phyloP scores from a whole-genome alignment of 2,113 vertebrate genomes.

The Myanophis thanlyinensis region DNA sequence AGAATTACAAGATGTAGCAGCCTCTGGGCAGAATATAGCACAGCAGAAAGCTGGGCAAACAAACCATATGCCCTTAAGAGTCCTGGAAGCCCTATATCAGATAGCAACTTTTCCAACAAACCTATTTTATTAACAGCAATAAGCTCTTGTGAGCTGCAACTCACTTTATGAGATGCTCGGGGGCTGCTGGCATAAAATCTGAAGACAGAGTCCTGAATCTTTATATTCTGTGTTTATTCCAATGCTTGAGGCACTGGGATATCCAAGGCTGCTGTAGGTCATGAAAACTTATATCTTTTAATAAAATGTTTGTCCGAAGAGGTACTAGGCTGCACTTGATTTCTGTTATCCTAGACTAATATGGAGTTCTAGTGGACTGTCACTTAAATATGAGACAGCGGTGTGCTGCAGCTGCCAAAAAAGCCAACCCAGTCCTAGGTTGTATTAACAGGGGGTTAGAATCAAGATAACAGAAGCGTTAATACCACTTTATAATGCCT shows the following conservation, averaged over 20 bases:
- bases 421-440: no score
- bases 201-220: background rate
- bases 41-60: background rate
- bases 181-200: background rate
- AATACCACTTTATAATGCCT: no score
- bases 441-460: no score
- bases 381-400: no score
- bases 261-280: background rate
- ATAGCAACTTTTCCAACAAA: background rate
- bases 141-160: background rate
- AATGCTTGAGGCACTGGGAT: background rate
- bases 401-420: no score
- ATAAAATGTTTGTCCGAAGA: background rate
- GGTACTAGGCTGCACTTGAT: background rate
- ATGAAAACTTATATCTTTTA: background rate
- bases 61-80: background rate
- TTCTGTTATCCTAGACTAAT: background rate
- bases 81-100: background rate
- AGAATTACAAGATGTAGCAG: background rate
- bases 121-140: background rate
- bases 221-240: background rate
- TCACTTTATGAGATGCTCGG: background rate
- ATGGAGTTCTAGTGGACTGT: no score
- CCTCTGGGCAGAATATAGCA: background rate
- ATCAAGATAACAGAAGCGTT: no score